Conservation (phyloP, 1,140 invertebrate species). For the Sinonovacula constricta region DNA sequence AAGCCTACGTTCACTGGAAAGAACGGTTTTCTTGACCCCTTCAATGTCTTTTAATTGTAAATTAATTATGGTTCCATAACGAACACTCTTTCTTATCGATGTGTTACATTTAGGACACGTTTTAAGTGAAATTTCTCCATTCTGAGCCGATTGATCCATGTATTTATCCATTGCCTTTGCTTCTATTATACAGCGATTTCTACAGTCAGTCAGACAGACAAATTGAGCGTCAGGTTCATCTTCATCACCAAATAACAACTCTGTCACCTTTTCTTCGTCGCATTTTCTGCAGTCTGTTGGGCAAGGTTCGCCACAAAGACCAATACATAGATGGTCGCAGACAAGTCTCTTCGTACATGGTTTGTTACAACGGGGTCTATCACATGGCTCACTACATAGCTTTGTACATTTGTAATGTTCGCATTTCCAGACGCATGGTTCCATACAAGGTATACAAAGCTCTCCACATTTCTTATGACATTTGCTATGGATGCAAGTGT, state of each 20-base stretch:
- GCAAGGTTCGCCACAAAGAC: conserved; percentile 83
- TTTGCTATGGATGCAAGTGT: conserved; percentile 80
- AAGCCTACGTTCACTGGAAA: conserved; percentile 49
- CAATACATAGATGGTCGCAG: conserved; percentile 84
- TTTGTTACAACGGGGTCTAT: conserved; percentile 51
- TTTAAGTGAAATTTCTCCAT: conserved; percentile 79
- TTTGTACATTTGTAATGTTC: conserved; percentile 81
- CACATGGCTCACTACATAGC: conserved; percentile 82
- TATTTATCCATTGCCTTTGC: conserved; percentile 72
- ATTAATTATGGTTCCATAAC: conserved; percentile 83
- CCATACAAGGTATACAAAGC: conserved; percentile 82
- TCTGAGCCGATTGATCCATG: conserved; percentile 76
- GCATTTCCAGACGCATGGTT: conserved; percentile 79
- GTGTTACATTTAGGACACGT: conserved; percentile 84
- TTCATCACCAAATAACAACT: conserved; percentile 80
- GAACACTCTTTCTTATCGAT: conserved; percentile 81
- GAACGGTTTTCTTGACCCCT: conserved; percentile 79
- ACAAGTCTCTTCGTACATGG: conserved; percentile 60
- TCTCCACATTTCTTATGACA: conserved; percentile 82
- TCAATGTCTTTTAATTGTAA: conserved; percentile 80
- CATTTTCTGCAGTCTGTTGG: conserved; percentile 71
- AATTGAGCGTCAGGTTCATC: conserved; percentile 72
- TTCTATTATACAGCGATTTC: conserved; percentile 61
- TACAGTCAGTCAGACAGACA: conserved; percentile 64
- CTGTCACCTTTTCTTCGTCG: conserved; percentile 78